Conservation (phyloP, 2,888 invertebrate genomes). For the Bhutanitis thaidina region DNA sequence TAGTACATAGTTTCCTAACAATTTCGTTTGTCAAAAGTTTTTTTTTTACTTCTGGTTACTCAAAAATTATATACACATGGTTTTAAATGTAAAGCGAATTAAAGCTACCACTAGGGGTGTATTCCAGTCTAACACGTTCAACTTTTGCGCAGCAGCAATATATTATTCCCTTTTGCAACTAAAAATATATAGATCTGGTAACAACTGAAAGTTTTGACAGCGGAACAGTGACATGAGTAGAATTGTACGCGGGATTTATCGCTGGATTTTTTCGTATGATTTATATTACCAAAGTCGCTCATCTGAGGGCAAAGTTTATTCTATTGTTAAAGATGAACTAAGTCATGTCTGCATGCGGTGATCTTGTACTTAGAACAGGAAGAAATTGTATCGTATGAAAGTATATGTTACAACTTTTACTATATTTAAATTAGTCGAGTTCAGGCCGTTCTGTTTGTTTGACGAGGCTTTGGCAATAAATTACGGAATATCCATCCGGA, state of each 20-base stretch:
- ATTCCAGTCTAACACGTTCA: background rate
- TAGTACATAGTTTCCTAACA: too few relatives aligned
- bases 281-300: slow-evolving; percentile 16
- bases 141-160: background rate
- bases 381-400: background rate
- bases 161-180: background rate
- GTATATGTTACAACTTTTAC: too few relatives aligned
- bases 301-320: slow-evolving; percentile 1
- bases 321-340: slow-evolving; percentile 1
- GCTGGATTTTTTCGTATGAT: slow-evolving; percentile 27
- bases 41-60: too few relatives aligned
- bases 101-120: background rate
- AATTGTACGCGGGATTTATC: slow-evolving; percentile 26
- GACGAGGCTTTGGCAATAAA: too few relatives aligned
- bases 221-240: slow-evolving; percentile 25
- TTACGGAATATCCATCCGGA: too few relatives aligned
- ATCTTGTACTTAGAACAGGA: background rate
- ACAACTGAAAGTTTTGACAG: slow-evolving; percentile 16
- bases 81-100: too few relatives aligned
- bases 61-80: too few relatives aligned
- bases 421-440: too few relatives aligned
- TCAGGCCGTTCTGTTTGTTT: too few relatives aligned
- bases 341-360: background rate
- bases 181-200: slow-evolving; percentile 7
- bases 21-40: too few relatives aligned